Evolutionary conservation across 2,113 vertebrate genomes (phyloP), one percentile per base, ranked within the genome.

Genomic region (Haemorhous mexicanus): DNA sequence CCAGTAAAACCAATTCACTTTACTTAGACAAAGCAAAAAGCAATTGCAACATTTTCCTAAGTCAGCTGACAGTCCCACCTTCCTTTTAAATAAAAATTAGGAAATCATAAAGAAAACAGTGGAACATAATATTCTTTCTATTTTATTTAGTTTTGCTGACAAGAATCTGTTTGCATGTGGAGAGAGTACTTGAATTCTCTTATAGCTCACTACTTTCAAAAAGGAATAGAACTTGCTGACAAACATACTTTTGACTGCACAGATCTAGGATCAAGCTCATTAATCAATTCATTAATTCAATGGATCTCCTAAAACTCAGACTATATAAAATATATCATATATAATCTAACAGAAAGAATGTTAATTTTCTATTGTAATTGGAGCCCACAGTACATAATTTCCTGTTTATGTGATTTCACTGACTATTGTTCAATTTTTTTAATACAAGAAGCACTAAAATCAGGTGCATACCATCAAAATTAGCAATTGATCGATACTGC

Each of bases 281-380:
- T 73, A 76, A 83, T 55, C 30, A 37, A 35, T 62, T 70, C 6
- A 87, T 35, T 1, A 85, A 94, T 82, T 87, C 24, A 90, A 73
- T 76, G 84, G 39, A 80, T 66, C 93, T 89, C 37, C 67, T 94
- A 70, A 97, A 95, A 95, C 91, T 91, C 83, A 91, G 91, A 47
- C 8, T 85, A 17, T 12, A 46, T 56, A 67, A 82, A 86, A 73
- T 30, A 53, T 18, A 17, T 26, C 21, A 44, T 8, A 28, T 1
- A 21, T 37, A 52, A 73, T 55, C 32, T 77, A 41, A 28, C 20
- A 35, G 27, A 18, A 21, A 81, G 24, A 47, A 32, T 66, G 1
- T 32, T 46, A 44, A 27, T 72, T 91, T 61, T 72, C 26, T 69
- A 32, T 68, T 20, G 16, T 14, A 50, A 47, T 64, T 3, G 0